phyloP scores from a whole-genome alignment of 2,888 invertebrate genomes.

The Chironomus riparius region DNA sequence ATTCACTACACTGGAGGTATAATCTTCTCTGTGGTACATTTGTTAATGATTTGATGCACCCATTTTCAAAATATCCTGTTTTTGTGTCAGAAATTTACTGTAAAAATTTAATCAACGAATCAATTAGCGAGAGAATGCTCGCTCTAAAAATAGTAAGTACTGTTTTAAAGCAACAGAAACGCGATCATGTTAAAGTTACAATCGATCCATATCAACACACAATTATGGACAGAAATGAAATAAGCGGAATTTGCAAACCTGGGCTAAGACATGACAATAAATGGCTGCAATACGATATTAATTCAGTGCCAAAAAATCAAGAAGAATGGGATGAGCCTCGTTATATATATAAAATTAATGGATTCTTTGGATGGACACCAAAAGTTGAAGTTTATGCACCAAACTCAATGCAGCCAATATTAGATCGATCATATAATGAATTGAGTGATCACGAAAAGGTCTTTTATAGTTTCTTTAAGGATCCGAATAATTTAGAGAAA shows the following conservation, averaged over 20 bases:
- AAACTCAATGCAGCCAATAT: conserved; percentile 51
- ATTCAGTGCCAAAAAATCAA: conserved; percentile 50
- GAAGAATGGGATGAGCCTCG: conserved; percentile 66
- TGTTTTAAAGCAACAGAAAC: conserved; percentile 63
- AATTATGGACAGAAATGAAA: conserved; percentile 36
- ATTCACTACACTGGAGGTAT: conserved; percentile 70
- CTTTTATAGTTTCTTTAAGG: conserved; percentile 57
- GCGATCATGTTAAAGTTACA: conserved; percentile 49
- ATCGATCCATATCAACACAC: conserved; percentile 50
- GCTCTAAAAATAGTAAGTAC: conserved; percentile 53
- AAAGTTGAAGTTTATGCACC: conserved; percentile 57
- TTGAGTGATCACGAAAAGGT: conserved; percentile 56
- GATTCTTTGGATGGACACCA: conserved; percentile 48
- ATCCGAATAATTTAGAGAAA: conserved; percentile 56
- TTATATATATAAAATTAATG: conserved; percentile 53
- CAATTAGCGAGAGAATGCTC: conserved; percentile 68
- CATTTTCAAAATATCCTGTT: conserved; percentile 56
- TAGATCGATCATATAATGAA: conserved; percentile 47
- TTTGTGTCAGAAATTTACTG: conserved; percentile 56
- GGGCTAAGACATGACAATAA: conserved; percentile 58
- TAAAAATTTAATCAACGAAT: conserved; percentile 61
- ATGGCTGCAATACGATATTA: conserved; percentile 63
- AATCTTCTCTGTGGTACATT: conserved; percentile 65
- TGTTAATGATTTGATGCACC: conserved; percentile 60
- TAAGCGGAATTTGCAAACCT: conserved; percentile 32